Evolutionary conservation across 2,888 invertebrate species (phyloP).

Genomic region (Brachyptera putata): DNA sequence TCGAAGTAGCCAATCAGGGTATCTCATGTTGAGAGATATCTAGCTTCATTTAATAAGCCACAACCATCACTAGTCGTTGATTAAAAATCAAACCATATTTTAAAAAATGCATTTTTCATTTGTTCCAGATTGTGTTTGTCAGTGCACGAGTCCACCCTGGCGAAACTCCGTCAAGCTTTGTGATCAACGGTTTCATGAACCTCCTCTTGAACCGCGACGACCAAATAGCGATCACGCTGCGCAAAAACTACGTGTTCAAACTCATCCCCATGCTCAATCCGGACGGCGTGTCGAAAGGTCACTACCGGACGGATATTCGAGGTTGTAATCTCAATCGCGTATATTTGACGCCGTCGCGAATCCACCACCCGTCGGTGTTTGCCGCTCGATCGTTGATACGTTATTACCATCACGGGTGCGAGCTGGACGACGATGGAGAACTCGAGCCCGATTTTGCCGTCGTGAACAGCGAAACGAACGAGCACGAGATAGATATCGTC

Average conservation of each 20-base stretch:
- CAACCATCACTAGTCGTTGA: too few species aligned
- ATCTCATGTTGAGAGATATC: too few species aligned
- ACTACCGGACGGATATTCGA: constrained; percentile 79
- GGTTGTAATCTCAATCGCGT: constrained; percentile 87
- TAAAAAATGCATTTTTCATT: background rate
- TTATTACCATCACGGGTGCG: constrained; percentile 62
- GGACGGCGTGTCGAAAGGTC: constrained; percentile 82
- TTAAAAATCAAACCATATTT: too few species aligned
- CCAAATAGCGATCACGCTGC: constrained; percentile 65
- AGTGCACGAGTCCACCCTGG: constrained; percentile 90
- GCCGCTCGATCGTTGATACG: constrained; percentile 67
- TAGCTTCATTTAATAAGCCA: too few species aligned
- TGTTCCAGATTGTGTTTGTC: constrained; percentile 67
- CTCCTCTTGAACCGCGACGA: constrained; percentile 71
- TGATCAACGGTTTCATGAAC: constrained; percentile 83
- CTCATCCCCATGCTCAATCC: constrained; percentile 88
- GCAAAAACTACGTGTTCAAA: constrained; percentile 80
- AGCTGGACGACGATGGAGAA: constrained; percentile 9
- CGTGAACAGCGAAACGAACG: background rate
- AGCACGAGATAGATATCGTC: background rate
- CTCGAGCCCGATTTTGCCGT: background rate
- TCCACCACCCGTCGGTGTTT: constrained; percentile 77
- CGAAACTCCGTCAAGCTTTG: constrained; percentile 87
- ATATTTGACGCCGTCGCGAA: constrained; percentile 71
- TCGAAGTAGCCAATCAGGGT: too few species aligned